Evolutionary conservation across 2,113 vertebrate genomes (phyloP).

Genomic region (Archilochus colubris): DNA sequence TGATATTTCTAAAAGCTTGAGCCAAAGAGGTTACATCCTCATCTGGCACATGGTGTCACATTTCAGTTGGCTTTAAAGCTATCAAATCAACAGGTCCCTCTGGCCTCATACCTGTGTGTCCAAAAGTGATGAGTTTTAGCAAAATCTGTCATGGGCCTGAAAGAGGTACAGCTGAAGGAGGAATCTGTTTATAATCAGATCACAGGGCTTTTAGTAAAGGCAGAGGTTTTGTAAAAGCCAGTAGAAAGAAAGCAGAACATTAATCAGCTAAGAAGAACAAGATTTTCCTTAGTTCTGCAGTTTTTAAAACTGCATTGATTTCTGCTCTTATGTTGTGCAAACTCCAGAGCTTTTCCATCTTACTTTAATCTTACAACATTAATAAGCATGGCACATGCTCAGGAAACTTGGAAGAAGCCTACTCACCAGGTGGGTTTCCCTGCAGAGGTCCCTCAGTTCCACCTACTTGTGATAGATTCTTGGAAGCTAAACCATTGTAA

Average conservation of each 20-base stretch:
- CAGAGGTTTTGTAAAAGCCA: neutral
- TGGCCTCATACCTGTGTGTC: neutral
- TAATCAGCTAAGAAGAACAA: neutral
- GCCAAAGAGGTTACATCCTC: neutral
- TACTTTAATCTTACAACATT: neutral
- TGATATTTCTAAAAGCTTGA: neutral
- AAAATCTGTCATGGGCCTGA: neutral
- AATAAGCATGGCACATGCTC: neutral
- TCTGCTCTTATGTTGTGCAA: neutral
- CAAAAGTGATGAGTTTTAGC: neutral
- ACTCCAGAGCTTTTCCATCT: neutral
- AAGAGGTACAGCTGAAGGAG: neutral
- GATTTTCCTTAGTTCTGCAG: neutral
- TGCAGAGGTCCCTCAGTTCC: neutral
- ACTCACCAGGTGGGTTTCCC: neutral
- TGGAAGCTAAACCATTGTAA: neutral
- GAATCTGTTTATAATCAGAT: neutral
- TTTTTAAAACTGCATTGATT: neutral
- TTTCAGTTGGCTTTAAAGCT: neutral
- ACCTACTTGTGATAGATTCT: neutral
- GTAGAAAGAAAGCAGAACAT: neutral
- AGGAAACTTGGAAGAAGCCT: neutral
- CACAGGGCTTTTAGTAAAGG: neutral
- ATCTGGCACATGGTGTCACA: neutral
- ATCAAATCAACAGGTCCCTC: neutral